Evolutionary conservation across 2,888 invertebrate species (phyloP), one percentile per base, ranked within the genome.

Genomic region (Beris chalybata): DNA sequence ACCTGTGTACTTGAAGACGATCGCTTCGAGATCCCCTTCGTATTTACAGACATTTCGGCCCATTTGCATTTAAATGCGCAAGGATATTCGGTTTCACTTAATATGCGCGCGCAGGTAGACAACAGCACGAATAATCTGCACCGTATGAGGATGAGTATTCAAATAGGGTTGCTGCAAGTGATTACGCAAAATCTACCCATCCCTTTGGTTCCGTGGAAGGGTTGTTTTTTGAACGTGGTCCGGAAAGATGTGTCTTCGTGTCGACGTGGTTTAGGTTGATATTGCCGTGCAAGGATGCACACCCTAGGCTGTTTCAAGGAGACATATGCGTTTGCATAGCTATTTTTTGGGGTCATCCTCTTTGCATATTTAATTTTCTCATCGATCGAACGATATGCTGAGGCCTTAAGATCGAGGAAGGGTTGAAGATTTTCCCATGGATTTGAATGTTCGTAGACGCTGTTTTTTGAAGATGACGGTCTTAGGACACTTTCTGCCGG

Each of bases 301-400:
- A 54, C 61, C 44, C 54, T 38, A 31, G 15, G 53, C 45, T 31
- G 38, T 53, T 15, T 64, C 22, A 22, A 22, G 22, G 55, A 52
- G 63, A 56, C 68, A 68, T 70, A 68, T 70, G 67, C 65, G 61
- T 53, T 67, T 67, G 65, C 65, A 68, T 66, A 66, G 48, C 29
- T 31, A 12, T 32, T 44, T 56, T 58, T 66, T 68, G 61, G 69
- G 69, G 69, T 70, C 69, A 71, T 71, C 69, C 53, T 67, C 65
- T 70, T 70, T 70, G 70, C 70, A 70, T 70, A 70, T 70, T 71
- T 71, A 70, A 71, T 71, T 71, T 69, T 67, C 69, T 71, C 70
- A 68, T 69, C 70, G 61, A 66, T 65, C 9, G 6, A 32, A 13
- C n/a, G 30, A 5, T 22, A 22, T 53, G 15, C 15, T 7, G 30